A percentile compares a stretch with the other conserved stretches of the same genome.
phyloP scores from a whole-genome alignment of 2,113 vertebrate genomes.

The human region GRCh38 chr2:159607501-159608000 shows the following conservation, averaged over 20 bases:
- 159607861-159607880: background rate
- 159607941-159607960: background rate
- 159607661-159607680: background rate
- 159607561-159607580: background rate
- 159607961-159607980: background rate
- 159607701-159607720: background rate
- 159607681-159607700: background rate
- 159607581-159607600: slow-evolving; percentile 21
- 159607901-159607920: slow-evolving; percentile 17
- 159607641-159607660: background rate
- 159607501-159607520: slow-evolving; percentile 40
- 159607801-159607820: slow-evolving; percentile 44
- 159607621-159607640: background rate
- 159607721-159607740: background rate
- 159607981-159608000: slow-evolving; percentile 7
- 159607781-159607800: slow-evolving; percentile 1
- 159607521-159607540: slow-evolving; percentile 42
- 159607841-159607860: slow-evolving; percentile 15
- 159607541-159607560: slow-evolving; percentile 36
- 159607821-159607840: background rate
- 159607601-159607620: background rate
- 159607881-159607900: background rate
- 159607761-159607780: slow-evolving; percentile 29
- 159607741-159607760: slow-evolving; percentile 1
- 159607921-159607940: background rate